phyloP scores from a whole-genome alignment of 2,113 vertebrate genomes.

The Bagarius yarrelli region DNA sequence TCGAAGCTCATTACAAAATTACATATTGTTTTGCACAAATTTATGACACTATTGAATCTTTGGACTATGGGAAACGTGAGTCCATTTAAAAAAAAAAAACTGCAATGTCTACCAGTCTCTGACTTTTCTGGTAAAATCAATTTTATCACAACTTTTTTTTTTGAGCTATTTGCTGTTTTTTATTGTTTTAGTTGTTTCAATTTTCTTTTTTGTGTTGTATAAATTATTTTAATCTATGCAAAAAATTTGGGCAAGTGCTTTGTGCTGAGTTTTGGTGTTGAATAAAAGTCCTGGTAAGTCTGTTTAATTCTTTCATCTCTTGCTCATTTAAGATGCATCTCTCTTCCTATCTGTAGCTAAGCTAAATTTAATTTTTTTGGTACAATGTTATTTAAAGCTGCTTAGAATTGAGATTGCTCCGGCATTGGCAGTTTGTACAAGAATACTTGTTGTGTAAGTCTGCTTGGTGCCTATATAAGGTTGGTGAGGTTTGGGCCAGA shows the following conservation, averaged over 20 bases:
- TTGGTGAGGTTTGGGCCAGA: constrained; percentile 12
- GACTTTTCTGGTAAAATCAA: too few species aligned
- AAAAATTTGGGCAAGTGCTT: not conserved
- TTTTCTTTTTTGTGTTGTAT: too few species aligned
- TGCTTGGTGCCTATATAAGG: constrained; percentile 47
- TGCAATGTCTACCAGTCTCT: too few species aligned
- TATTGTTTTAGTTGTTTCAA: too few species aligned
- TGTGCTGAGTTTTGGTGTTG: not conserved
- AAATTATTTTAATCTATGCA: too few species aligned
- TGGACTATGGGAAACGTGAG: too few species aligned
- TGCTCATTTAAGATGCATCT: not conserved
- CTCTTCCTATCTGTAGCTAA: not conserved
- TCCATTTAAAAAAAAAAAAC: too few species aligned
- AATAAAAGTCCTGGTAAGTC: not conserved
- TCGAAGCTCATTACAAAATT: too few species aligned
- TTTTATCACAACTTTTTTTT: too few species aligned
- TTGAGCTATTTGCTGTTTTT: too few species aligned
- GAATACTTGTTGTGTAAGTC: constrained; percentile 44
- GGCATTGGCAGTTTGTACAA: constrained; percentile 40
- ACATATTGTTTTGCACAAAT: too few species aligned
- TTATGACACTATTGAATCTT: too few species aligned
- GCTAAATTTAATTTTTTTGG: constrained; percentile 29
- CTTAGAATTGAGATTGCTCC: constrained; percentile 49
- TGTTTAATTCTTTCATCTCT: not conserved
- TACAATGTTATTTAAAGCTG: constrained; percentile 17